Evolutionary conservation across 2,113 vertebrate genomes (phyloP), one percentile per base, ranked within the genome.

Genomic region (Zeus faber): DNA sequence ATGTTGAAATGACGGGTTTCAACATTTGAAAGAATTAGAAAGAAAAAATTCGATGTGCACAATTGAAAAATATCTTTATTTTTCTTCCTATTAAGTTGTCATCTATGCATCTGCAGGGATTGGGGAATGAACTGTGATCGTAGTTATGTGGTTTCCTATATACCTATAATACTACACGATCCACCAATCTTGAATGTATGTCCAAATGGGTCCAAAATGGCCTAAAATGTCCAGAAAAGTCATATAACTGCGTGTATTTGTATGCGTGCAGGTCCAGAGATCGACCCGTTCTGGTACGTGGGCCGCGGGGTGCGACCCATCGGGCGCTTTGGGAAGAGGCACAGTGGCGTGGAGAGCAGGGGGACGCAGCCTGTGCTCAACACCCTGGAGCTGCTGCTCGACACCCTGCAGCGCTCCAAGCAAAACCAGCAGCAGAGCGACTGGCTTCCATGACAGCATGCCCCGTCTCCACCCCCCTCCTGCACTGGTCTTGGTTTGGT

Each of bases 241-340:
- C n/a, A n/a, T n/a, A n/a, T n/a, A n/a, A n/a, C n/a, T 27, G 20
- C 46, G 39, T 46, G 49, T 16, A 21, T 8, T 24, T 71, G 62
- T 77, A 58, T 61, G 67, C 60, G 4, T 83, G 18, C 77, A 95
- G 94, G 91, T 87, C 92, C 92, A n/a, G 91, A 95, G 76, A 95
- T 95, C 0, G 91, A 95, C 64, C 93, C 92, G 0, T 93, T 93
- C 59, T 94, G 94, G 93, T 95, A 95, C 0, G 89, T 95, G 73
- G 92, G 88, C 0, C 91, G 92, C 2, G 94, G 93, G 0, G 93
- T 95, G 26, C 85, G 92, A 77, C 94, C 93, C 69, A 95, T 96
- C 0, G 92, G 93, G 0, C 89, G 93, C 13, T 95, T 95, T 17
- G 94, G 94, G 49, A 96, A 95, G 85, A 88, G 93, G 68, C 89